Conservation (phyloP, 2,888 invertebrate species). For the Stenchaetothrips biformis region DNA sequence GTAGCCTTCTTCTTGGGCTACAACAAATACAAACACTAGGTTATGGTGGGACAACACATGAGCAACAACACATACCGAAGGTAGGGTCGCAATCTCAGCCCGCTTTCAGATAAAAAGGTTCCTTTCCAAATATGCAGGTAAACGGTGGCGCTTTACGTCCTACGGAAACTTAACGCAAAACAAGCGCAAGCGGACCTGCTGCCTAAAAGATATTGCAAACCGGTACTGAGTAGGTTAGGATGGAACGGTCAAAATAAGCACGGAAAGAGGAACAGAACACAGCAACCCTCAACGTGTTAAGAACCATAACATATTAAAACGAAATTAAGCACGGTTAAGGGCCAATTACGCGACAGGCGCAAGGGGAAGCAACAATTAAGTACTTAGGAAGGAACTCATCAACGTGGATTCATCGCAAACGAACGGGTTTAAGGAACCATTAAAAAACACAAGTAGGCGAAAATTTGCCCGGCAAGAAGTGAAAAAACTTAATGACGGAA, state of each 20-base stretch:
- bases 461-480: not conserved
- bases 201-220: not conserved
- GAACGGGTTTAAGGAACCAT: not conserved
- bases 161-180: not conserved
- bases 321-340: not conserved
- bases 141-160: too few relatives aligned
- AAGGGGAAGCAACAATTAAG: too few relatives aligned
- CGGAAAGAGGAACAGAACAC: not conserved
- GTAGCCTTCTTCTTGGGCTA: slow-evolving; percentile 75
- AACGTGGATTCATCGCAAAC: not conserved
- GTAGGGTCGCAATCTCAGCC: not conserved
- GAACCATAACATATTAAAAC: not conserved
- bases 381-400: too few relatives aligned
- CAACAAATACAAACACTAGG: slow-evolving; percentile 41
- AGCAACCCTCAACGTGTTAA: not conserved
- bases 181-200: not conserved
- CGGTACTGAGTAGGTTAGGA: not conserved
- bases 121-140: not conserved
- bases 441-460: not conserved
- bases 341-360: too few relatives aligned
- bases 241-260: not conserved
- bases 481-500: not conserved
- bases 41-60: not conserved
- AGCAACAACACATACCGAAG: not conserved
- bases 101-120: not conserved